Conservation (phyloP, 2,113 vertebrate species). For the Erythrolamprus reginae region DNA sequence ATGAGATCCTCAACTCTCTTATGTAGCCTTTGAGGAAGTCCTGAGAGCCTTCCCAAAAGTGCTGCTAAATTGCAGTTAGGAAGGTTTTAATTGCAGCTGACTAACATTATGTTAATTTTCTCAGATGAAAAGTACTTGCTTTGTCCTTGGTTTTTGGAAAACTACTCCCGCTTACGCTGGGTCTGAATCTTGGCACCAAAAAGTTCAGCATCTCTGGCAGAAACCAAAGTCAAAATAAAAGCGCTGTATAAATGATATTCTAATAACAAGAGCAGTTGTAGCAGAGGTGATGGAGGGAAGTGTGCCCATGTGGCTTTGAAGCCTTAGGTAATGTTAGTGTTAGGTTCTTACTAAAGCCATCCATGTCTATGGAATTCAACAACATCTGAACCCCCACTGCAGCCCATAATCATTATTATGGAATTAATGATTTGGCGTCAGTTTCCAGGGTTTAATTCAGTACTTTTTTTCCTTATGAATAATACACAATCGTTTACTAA, state of each 20-base stretch:
- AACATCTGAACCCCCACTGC: not conserved
- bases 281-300: not conserved
- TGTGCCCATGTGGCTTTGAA: not conserved
- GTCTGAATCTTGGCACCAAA: not conserved
- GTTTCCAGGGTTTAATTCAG: not conserved
- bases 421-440: not conserved
- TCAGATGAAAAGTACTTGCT: not conserved
- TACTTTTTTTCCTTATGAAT: not conserved
- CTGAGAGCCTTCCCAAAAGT: not conserved
- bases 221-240: not conserved
- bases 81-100: not conserved
- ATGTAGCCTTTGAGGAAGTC: not conserved
- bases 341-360: not conserved
- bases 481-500: not conserved
- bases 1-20: not conserved
- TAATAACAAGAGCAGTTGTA: not conserved
- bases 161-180: not conserved
- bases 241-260: not conserved
- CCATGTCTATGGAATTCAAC: not conserved
- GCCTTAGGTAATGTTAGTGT: not conserved
- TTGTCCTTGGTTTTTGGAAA: not conserved
- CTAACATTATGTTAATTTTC: not conserved
- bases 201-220: not conserved
- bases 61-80: not conserved
- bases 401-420: not conserved